phyloP scores from a whole-genome alignment of 2,888 invertebrate species.

The Folsomia candida region DNA sequence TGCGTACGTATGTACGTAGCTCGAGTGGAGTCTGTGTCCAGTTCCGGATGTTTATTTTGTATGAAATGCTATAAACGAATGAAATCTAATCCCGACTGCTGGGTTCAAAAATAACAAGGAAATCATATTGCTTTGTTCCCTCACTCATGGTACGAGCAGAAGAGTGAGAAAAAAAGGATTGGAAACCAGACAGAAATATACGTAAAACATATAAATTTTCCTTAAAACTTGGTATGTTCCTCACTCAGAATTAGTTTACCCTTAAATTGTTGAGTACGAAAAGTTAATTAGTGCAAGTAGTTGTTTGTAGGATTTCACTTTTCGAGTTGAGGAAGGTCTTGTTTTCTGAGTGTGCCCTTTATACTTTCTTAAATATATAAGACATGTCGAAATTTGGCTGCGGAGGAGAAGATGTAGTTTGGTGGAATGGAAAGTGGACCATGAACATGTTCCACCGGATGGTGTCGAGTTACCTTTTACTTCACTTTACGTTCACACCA shows the following conservation, averaged over 20 bases:
- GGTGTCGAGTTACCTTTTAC: slow-evolving; percentile 3
- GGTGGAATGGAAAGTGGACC: neutral
- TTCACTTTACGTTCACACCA: neutral
- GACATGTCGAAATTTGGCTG: neutral
- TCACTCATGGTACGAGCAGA: neutral
- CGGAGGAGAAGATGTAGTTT: neutral
- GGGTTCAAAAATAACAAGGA: neutral
- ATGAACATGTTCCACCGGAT: slow-evolving; percentile 6
- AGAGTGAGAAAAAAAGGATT: neutral
- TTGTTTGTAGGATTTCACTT: too few relatives aligned
- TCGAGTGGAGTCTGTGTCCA: neutral
- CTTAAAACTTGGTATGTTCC: too few relatives aligned
- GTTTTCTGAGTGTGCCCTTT: neutral
- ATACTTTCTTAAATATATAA: neutral
- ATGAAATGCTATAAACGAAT: slow-evolving; percentile 1
- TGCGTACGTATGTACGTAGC: too few relatives aligned
- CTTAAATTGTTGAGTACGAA: too few relatives aligned
- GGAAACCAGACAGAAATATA: too few relatives aligned
- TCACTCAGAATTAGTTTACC: too few relatives aligned
- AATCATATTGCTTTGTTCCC: neutral
- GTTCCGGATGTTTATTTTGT: slow-evolving; percentile 19
- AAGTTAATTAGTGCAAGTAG: too few relatives aligned
- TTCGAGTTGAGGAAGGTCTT: slow-evolving; percentile 17
- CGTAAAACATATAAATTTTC: too few relatives aligned
- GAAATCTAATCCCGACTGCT: neutral